Evolutionary conservation across 64 coral and sea anemone species (phyloP), one percentile per base, ranked within the genome.

Genomic region (Trachythela sp.): DNA sequence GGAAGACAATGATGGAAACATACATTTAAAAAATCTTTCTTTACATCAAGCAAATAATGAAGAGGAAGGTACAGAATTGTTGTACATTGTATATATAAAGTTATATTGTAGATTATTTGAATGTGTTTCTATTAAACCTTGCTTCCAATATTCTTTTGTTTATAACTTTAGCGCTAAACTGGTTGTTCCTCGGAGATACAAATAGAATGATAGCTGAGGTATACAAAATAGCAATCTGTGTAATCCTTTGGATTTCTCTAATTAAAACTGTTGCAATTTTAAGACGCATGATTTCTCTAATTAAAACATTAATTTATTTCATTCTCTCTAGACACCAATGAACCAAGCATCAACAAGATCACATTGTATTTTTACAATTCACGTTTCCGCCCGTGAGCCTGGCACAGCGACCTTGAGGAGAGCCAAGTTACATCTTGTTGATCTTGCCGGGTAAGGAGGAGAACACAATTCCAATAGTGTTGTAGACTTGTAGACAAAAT

Each of bases 171-270:
- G 96, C 93, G 91, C 88, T 98, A 10, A 98, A 98, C 85, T 87
- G 92, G 36, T 83, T 98, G 29, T 98, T 98, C 84, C 91, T 98
- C 88, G 93, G 95, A 24, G 95, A 98, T 39, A 98, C 95, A 41
- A 98, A 98, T 88, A 90, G 95, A 84, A 98, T 98, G 95, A 98
- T 98, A 56, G 95, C 95, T 40, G 95, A 98, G 91, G 95, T 98
- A 60, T 71, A 42, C 48, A 24, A 24, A 32, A 48, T 5, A 24
- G n/a, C n/a, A n/a, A n/a, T n/a, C n/a, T n/a, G n/a, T n/a, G n/a
- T n/a, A n/a, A n/a, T n/a, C 15, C 33, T 22, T 40, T 58, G n/a
- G 32, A 32, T 17, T 31, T 49, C 1, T 0, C 39, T 34, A 2
- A 0, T 72, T 67, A 36, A 31, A 18, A 39, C 41, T 39, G 26